Evolutionary conservation across 2,888 invertebrate genomes (phyloP), one percentile per base, ranked within the genome.

Genomic region (Platerodrilus igneus): DNA sequence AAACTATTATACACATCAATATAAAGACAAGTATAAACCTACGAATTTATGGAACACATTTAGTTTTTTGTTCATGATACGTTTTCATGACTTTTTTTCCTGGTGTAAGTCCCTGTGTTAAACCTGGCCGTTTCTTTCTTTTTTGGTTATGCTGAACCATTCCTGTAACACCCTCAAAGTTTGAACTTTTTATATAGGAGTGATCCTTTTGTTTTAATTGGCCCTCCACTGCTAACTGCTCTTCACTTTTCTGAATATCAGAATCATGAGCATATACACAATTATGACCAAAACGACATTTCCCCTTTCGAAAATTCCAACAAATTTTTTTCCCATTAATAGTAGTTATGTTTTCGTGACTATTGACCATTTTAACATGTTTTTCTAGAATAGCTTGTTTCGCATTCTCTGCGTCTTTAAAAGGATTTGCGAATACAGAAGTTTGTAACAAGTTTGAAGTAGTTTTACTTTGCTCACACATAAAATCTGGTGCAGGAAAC

Each of bases 211-310:
- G 69, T 37, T 70, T 67, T 1, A 68, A 55, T 14, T 63, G 55
- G 56, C 77, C 76, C 28, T 78, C 75, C 11, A 68, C 69, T 50
- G 77, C 75, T 17, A 79, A 62, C 57, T 81, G 78, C 33, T 75
- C 75, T 15, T 70, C 63, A 27, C 75, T 71, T 56, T 79, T 78
- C 60, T 83, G 82, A 17, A 90, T 70, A 63, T 92, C 91, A 0
- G 88, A 86, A 58, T 90, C 91, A 66, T 94, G 93, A 1, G 90
- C 91, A 67, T 83, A 94, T 54, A 86, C 87, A 65, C 94, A 94
- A 58, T 87, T 90, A 60, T 89, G 88, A 1, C 93, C 93, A 68
- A 91, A 92, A 32, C 89, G 76, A 64, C 94, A 94, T 17, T 84
- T 77, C 1, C 93, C 92, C 63, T 90, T 91, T 20, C 89, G 75